These are phyloP conservation scores for Zaprionus davidi DNA, from an alignment of 1,140 invertebrate species.

Conservation along the genomic window DNA sequence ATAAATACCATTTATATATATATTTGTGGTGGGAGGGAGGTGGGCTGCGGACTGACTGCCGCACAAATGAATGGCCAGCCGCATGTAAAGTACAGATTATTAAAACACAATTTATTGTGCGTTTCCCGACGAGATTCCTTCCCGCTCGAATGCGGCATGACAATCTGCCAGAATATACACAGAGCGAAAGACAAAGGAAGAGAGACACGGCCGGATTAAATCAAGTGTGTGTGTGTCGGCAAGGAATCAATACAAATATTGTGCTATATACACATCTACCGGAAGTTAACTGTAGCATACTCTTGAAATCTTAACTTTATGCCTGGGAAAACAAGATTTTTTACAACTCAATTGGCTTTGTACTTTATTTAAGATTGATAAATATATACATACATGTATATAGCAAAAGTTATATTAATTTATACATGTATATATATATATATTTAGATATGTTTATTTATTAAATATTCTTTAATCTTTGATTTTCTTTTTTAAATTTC, in stretches of 20 bases:
- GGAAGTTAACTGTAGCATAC: neutral
- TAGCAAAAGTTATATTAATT: too few species aligned
- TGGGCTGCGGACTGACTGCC: neutral
- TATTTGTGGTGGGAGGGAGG: neutral
- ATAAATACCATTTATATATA: neutral
- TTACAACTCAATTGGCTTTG: neutral
- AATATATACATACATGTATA: neutral
- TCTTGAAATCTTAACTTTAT: neutral
- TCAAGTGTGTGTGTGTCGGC: slow-evolving; percentile 1
- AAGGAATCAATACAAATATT: neutral
- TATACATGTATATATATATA: too few species aligned
- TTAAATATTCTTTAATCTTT: neutral
- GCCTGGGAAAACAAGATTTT: neutral
- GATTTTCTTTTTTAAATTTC: too few species aligned
- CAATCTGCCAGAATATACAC: slow-evolving; percentile 7
- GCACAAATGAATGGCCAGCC: slow-evolving; percentile 11
- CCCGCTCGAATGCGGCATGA: neutral
- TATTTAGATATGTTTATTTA: too few species aligned
- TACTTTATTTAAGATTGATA: neutral
- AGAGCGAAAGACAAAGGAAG: neutral
- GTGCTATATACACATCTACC: neutral
- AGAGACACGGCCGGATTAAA: neutral
- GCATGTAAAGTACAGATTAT: slow-evolving; percentile 49
- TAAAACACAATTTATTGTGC: slow-evolving; percentile 58
- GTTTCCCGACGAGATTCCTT: slow-evolving; percentile 35